Percentiles rank a stretch among this genome's conserved stretches.
Evolutionary conservation across 1,140 invertebrate genomes (phyloP).

Genomic region (Drosophila truncata): DNA sequence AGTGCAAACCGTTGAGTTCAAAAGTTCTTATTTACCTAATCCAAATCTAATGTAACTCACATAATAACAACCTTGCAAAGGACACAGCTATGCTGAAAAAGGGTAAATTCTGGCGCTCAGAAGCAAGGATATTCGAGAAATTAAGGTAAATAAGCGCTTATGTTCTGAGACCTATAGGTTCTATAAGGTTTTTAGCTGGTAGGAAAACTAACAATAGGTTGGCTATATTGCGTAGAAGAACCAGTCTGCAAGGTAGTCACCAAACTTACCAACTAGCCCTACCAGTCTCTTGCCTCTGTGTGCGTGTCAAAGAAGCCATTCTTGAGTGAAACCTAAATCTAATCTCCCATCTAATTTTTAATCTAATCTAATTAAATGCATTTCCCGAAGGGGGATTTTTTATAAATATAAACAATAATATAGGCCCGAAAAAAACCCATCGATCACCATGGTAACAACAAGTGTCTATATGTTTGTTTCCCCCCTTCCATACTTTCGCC

Average conservation of each 20-base stretch:
- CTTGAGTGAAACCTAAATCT: background rate
- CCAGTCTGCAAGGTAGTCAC: constrained; percentile 12
- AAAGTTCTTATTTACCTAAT: background rate
- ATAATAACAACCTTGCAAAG: constrained; percentile 6
- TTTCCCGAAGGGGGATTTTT: background rate
- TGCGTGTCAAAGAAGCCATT: constrained; percentile 5
- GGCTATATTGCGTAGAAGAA: constrained; percentile 15
- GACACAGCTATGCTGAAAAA: constrained; percentile 15
- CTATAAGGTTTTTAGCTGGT: background rate
- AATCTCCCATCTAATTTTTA: background rate
- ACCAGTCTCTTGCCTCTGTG: background rate
- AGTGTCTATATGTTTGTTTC: background rate
- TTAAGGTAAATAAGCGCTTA: constrained; percentile 7
- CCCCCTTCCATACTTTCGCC: constrained; percentile 15
- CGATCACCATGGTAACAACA: constrained; percentile 39
- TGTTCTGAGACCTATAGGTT: too few species aligned
- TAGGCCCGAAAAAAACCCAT: constrained; percentile 6
- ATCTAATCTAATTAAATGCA: constrained; percentile 6
- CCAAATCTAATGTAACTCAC: background rate
- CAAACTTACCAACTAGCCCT: constrained; percentile 18
- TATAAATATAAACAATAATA: constrained; percentile 17
- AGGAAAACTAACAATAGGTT: background rate
- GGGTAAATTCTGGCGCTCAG: constrained; percentile 22
- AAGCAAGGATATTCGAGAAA: constrained; percentile 27
- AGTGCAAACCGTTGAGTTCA: background rate